Conservation (phyloP, 2,888 invertebrate species). For the Caenorhabditis becei region DNA sequence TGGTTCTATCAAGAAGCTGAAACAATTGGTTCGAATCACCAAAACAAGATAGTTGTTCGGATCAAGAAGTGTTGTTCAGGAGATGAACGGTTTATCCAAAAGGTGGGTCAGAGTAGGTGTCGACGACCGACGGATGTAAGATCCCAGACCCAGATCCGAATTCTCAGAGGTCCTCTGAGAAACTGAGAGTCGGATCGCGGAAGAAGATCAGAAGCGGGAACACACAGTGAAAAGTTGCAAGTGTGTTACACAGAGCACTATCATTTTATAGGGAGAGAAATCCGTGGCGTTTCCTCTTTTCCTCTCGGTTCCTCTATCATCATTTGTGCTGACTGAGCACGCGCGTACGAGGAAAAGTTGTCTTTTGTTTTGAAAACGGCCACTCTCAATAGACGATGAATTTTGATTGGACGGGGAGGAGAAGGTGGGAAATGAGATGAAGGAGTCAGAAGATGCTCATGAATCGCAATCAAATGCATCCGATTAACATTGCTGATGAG, state of each 20-base stretch:
- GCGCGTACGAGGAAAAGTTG: constrained; percentile 38
- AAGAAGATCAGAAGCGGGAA: constrained; percentile 18
- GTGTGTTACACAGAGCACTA: constrained; percentile 51
- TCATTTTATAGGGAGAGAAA: constrained; percentile 45
- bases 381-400: constrained; percentile 45
- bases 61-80: too few species aligned
- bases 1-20: too few species aligned
- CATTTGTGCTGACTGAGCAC: constrained; percentile 14
- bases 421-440: neutral
- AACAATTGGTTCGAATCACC: too few species aligned
- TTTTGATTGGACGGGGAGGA: constrained; percentile 46
- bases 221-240: constrained; percentile 36
- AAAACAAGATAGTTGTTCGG: too few species aligned
- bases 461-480: constrained; percentile 10
- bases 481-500: neutral
- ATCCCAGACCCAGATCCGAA: too few species aligned
- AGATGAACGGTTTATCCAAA: too few species aligned
- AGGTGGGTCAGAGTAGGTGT: too few species aligned
- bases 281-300: constrained; percentile 23
- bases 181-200: neutral
- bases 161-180: neutral
- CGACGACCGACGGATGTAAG: too few species aligned
- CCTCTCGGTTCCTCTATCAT: constrained; percentile 32
- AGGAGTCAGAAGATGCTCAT: neutral
- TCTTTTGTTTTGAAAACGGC: constrained; percentile 54